Percentiles rank a stretch among this genome's conserved stretches.
These are phyloP conservation scores for Brachionus rotundiformis DNA, from an alignment of 1,140 invertebrate species.

Conservation along the genomic window DNA sequence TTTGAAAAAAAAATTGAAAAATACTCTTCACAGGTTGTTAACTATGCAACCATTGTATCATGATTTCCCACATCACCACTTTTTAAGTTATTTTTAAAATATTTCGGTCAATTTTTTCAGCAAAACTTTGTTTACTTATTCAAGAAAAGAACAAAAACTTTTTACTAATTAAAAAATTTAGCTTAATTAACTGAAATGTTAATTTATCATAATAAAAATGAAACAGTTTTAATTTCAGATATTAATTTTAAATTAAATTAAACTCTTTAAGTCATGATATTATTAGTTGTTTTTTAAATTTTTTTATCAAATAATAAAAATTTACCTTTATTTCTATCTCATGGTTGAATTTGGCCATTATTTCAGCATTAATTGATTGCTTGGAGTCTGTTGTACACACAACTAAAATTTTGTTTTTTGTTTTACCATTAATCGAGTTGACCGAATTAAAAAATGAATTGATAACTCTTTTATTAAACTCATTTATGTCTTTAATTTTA, in stretches of 20 bases:
- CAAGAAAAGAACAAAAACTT: no score
- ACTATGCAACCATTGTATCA: background rate
- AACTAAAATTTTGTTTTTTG: conserved; percentile 1
- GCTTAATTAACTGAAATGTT: no score
- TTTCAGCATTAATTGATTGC: background rate
- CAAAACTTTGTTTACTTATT: no score
- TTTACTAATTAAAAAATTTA: no score
- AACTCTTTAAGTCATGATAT: no score
- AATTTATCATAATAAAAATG: no score
- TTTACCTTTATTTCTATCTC: conserved; percentile 36
- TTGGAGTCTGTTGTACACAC: conserved; percentile 3
- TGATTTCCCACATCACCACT: background rate
- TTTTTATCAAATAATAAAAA: background rate
- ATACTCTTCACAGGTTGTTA: background rate
- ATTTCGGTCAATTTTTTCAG: background rate
- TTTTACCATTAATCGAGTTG: background rate
- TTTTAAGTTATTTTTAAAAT: background rate
- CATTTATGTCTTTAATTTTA: conserved; percentile 31
- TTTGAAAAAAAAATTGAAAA: background rate
- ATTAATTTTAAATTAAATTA: background rate
- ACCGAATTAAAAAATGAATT: conserved; percentile 21
- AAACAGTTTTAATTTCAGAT: background rate
- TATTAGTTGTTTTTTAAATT: background rate
- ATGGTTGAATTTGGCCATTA: background rate
- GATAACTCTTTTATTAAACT: conserved; percentile 45